Evolutionary conservation across 2,113 vertebrate genomes (phyloP).

Genomic region (Apteryx owenii): DNA sequence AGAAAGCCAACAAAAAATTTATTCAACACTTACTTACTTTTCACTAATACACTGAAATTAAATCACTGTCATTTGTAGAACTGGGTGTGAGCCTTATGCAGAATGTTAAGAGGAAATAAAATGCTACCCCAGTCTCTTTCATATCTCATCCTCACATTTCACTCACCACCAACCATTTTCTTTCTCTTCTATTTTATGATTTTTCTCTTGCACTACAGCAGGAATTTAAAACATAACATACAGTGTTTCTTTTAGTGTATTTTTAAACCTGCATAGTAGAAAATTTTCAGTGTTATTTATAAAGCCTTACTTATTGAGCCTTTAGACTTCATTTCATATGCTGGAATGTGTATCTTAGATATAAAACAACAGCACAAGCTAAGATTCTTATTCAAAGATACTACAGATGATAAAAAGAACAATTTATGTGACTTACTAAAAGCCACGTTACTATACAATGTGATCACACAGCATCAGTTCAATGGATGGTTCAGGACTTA

Average conservation of each 20-base stretch:
- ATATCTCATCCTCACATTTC: background rate
- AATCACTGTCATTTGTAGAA: background rate
- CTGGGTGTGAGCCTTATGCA: background rate
- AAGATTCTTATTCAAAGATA: background rate
- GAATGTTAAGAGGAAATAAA: background rate
- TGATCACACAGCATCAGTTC: background rate
- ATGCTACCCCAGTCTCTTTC: background rate
- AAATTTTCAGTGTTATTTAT: background rate
- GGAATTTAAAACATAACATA: background rate
- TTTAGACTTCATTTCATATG: background rate
- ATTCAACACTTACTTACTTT: background rate
- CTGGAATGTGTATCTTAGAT: rapidly evolving
- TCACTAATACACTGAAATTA: background rate
- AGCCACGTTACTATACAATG: background rate
- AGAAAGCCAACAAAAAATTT: background rate
- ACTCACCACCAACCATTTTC: background rate
- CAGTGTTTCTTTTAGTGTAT: background rate
- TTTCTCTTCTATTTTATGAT: background rate
- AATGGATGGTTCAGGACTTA: background rate
- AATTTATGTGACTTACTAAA: background rate
- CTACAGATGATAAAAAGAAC: background rate
- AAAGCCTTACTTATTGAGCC: background rate
- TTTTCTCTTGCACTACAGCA: background rate
- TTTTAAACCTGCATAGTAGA: background rate
- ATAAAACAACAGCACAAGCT: background rate